Conservation (phyloP, 2,888 invertebrate species). For the Himalopsyche anomala region DNA sequence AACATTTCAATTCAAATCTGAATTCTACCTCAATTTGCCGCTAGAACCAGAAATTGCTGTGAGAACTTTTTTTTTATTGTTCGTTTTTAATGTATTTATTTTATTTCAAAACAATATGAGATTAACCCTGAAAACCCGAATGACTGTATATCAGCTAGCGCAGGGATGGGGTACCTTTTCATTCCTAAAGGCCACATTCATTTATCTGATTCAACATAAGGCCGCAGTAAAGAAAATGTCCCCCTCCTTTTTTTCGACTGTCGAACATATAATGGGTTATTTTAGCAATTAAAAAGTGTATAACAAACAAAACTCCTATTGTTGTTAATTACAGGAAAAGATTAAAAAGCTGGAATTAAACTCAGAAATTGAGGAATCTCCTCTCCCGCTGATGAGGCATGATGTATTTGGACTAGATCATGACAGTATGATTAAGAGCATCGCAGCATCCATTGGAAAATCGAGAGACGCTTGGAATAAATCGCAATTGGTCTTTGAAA, state of each 20-base stretch:
- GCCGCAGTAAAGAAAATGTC: no score
- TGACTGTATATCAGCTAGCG: no score
- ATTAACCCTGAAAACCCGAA: no score
- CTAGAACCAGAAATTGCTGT: slow-evolving; percentile 60
- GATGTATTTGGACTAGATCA: slow-evolving; percentile 85
- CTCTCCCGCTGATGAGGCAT: slow-evolving; percentile 83
- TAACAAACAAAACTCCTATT: not conserved
- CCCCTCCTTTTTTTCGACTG: no score
- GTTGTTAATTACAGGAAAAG: slow-evolving; percentile 58
- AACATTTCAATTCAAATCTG: slow-evolving; percentile 68
- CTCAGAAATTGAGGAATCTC: slow-evolving; percentile 70
- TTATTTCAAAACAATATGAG: not conserved
- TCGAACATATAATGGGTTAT: no score
- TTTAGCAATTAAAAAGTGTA: not conserved
- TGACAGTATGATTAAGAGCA: slow-evolving; percentile 78
- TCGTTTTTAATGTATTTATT: no score
- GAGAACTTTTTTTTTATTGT: not conserved
- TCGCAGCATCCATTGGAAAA: slow-evolving; percentile 75
- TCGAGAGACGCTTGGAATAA: slow-evolving; percentile 77
- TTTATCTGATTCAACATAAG: no score
- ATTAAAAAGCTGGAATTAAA: slow-evolving; percentile 56
- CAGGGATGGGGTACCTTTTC: no score
- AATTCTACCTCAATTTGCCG: slow-evolving; percentile 67
- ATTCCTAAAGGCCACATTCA: no score
- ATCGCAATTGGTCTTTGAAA: slow-evolving; percentile 61